Base-by-base conservation (phyloP, 2,888 invertebrate species). In the Ichneumoninae sp. region DNA sequence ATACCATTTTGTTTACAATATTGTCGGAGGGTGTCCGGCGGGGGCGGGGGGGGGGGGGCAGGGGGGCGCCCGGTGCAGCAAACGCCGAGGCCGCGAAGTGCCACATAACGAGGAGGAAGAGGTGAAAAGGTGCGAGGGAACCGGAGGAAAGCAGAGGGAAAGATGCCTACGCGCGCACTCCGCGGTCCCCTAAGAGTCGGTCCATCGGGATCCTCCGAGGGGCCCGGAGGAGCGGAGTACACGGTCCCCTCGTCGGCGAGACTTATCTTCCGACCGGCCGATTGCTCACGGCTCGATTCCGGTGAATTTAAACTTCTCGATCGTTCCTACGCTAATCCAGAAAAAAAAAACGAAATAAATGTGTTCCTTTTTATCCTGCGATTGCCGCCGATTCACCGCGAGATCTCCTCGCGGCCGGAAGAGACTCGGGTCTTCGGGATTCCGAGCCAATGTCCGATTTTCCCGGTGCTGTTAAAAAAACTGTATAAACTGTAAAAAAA, bases 1-100 rank as follows among this genome's bases (percentile, higher is more conserved):
- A 93, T 92, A 93, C 92, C 93, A 93, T 92, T 93, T 93, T 93
- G 92, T 93, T 93, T 92, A 93, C 93, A 93, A 92, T 93, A 93
- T 92, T 91, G 93, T 91, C 90, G 88, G 40, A 88, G 89, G 91
- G 91, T 90, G 91, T 90, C 89, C 54, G 83, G 47, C 26, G 69
- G 40, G 81, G 84, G 30, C n/a, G 69, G 40, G 8, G 60, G 44
- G 82, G 79, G 16, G 70, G 36, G 66, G 60, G 65, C 68, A 40
- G 50, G 86, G 77, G 86, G 87, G 88, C 85, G 87, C 83, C 83
- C 83, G 77, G 81, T 86, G 84, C 82, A 80, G 80, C 84, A 85
- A 82, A 83, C 74, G 77, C 57, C 66, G 83, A 26, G 57, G 26
- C 52, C 26, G 22, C 78, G 74, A 80, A 85, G 87, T 81, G 86